phyloP scores from a whole-genome alignment of 2,888 invertebrate genomes.

The Branchipolynoe longqiensis region DNA sequence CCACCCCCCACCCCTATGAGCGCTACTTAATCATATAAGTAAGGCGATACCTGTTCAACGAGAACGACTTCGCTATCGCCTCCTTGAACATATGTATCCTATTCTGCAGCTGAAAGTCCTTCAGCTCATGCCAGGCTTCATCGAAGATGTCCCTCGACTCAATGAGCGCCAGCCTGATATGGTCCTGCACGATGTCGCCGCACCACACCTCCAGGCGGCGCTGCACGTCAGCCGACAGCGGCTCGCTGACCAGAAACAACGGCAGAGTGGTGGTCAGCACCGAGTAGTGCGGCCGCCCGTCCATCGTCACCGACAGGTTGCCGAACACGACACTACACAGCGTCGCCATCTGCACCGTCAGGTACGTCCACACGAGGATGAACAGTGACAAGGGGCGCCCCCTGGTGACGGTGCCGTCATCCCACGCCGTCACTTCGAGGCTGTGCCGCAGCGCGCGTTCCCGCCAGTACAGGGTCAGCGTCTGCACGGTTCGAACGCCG shows the following conservation, averaged over 20 bases:
- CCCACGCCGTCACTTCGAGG: slow-evolving; percentile 57
- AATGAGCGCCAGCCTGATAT: slow-evolving; percentile 48
- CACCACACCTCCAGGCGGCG: slow-evolving; percentile 55
- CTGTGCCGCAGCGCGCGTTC: slow-evolving; percentile 31
- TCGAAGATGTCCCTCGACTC: slow-evolving; percentile 57
- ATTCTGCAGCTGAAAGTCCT: slow-evolving; percentile 51
- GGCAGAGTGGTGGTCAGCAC: slow-evolving; percentile 51
- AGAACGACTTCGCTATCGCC: slow-evolving; percentile 49
- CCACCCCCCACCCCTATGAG: not conserved
- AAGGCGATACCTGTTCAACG: slow-evolving; percentile 41
- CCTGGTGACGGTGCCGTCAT: slow-evolving; percentile 57
- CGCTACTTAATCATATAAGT: slow-evolving; percentile 50
- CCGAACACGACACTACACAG: slow-evolving; percentile 46
- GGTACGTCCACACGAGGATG: slow-evolving; percentile 54
- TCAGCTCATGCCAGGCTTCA: slow-evolving; percentile 39
- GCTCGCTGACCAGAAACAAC: slow-evolving; percentile 56
- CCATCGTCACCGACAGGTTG: slow-evolving; percentile 35
- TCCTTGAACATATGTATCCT: slow-evolving; percentile 55
- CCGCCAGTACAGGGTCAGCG: slow-evolving; percentile 47
- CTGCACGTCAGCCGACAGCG: slow-evolving; percentile 31
- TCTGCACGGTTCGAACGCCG: slow-evolving; percentile 36
- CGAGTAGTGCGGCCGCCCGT: slow-evolving; percentile 33
- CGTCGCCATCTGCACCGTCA: slow-evolving; percentile 38
- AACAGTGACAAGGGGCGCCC: slow-evolving; percentile 51
- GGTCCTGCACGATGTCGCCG: slow-evolving; percentile 51